Evolutionary conservation across 2,888 invertebrate genomes (phyloP).

Genomic region (Plagodis pulveraria): DNA sequence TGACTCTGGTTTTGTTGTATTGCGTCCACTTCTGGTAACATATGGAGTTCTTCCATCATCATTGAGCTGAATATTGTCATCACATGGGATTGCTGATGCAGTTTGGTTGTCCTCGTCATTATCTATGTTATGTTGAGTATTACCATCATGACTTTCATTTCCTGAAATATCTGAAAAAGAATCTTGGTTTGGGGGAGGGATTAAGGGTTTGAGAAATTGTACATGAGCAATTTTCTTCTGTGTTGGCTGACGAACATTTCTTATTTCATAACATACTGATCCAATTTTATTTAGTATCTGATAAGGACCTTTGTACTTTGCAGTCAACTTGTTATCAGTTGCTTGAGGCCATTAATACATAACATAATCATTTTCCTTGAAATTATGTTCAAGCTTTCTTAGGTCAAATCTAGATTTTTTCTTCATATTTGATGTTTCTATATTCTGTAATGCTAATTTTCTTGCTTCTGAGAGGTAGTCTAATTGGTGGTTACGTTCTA

Average conservation of each 20-base stretch:
- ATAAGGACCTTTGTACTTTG: conserved; percentile 17
- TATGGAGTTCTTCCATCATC: no score
- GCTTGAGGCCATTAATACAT: conserved; percentile 18
- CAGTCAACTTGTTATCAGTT: conserved; percentile 15
- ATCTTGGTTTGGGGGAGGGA: conserved; percentile 4
- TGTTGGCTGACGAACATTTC: conserved; percentile 3
- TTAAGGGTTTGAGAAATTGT: no score
- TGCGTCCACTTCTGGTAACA: no score
- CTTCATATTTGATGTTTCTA: neutral
- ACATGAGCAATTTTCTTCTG: conserved; percentile 6
- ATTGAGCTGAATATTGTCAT: no score
- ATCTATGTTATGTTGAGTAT: no score
- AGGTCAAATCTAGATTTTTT: conserved; percentile 5
- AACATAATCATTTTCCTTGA: conserved; percentile 18
- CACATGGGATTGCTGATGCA: no score
- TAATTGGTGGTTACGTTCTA: neutral
- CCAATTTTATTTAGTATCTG: neutral
- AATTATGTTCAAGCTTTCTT: conserved; percentile 8
- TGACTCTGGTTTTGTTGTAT: no score
- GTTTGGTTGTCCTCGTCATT: no score
- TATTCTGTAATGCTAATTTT: conserved; percentile 4
- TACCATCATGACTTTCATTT: no score
- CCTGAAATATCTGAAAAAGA: conserved; percentile 1
- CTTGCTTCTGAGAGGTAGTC: neutral
- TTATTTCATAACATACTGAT: conserved; percentile 2